A percentile compares a stretch with the other conserved stretches of the same genome.
phyloP scores from a whole-genome alignment of 2,113 vertebrate species.

The Mola mola region DNA sequence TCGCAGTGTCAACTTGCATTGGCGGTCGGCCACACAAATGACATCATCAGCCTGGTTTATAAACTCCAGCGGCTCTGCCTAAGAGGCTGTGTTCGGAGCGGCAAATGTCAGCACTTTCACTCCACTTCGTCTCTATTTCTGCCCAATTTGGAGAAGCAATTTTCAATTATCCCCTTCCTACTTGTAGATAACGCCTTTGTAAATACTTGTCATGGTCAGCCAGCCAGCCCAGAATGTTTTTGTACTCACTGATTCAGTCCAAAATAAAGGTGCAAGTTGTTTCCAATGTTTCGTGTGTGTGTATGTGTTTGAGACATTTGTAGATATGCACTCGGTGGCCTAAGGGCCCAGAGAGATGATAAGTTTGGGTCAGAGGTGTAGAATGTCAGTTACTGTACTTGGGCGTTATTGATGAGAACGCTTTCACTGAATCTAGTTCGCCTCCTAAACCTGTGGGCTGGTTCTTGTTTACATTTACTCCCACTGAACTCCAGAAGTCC shows the following conservation, averaged over 20 bases:
- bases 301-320: too few species aligned
- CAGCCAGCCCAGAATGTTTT: constrained; percentile 48
- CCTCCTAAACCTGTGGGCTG: too few species aligned
- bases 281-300: constrained; percentile 1
- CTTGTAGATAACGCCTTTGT: constrained; percentile 80
- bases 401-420: too few species aligned
- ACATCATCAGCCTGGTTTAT: neutral
- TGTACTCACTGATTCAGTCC: constrained; percentile 64
- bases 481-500: too few species aligned
- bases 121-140: constrained; percentile 23
- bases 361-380: neutral
- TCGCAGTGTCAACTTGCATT: constrained; percentile 6
- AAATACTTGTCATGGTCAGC: constrained; percentile 75
- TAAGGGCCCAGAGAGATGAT: too few species aligned
- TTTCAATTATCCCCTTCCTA: constrained; percentile 32
- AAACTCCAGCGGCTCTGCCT: neutral
- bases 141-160: constrained; percentile 18
- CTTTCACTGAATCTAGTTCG: too few species aligned
- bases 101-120: constrained; percentile 36
- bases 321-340: too few species aligned
- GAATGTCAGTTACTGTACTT: neutral
- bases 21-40: constrained; percentile 9
- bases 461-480: too few species aligned
- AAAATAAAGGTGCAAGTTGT: constrained; percentile 62
- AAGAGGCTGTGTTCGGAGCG: constrained; percentile 5